Percentiles rank a stretch among this genome's conserved stretches.
These are phyloP conservation scores for Muntiacus muntjak DNA, from an alignment of 2,113 vertebrate genomes.

Conservation along the genomic window DNA sequence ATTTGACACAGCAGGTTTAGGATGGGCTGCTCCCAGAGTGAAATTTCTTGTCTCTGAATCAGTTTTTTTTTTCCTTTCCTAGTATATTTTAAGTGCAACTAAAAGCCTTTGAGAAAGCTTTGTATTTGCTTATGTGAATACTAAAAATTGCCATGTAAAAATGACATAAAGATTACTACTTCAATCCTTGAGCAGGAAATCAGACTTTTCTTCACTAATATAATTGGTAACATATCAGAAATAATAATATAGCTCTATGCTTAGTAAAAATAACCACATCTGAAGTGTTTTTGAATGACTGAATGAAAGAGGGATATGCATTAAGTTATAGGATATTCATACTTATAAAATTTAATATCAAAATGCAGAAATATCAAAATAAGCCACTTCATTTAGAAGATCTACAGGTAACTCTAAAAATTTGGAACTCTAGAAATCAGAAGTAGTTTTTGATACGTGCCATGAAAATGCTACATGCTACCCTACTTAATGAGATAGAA, in stretches of 20 bases:
- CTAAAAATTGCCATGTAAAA: neutral
- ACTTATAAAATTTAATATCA: neutral
- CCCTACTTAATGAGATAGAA: neutral
- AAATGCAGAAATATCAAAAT: neutral
- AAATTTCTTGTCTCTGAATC: conserved; percentile 20
- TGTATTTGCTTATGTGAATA: neutral
- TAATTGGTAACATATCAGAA: neutral
- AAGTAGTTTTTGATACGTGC: neutral
- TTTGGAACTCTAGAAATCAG: neutral
- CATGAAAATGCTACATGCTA: neutral
- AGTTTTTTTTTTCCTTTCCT: neutral
- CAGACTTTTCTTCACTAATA: neutral
- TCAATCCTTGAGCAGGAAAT: neutral
- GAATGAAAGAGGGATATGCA: neutral
- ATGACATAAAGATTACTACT: neutral
- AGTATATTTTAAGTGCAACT: neutral
- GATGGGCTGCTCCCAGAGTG: neutral
- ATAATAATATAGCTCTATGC: neutral
- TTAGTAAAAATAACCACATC: neutral
- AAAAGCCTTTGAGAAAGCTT: neutral
- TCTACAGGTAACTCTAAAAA: neutral
- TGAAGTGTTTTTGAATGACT: neutral
- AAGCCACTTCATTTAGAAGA: neutral
- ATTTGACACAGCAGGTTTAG: conserved; percentile 53
- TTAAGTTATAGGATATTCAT: neutral